Base-by-base conservation (phyloP, 2,797 vertebrate genomes). In the Chrysocyon brachyurus region DNA sequence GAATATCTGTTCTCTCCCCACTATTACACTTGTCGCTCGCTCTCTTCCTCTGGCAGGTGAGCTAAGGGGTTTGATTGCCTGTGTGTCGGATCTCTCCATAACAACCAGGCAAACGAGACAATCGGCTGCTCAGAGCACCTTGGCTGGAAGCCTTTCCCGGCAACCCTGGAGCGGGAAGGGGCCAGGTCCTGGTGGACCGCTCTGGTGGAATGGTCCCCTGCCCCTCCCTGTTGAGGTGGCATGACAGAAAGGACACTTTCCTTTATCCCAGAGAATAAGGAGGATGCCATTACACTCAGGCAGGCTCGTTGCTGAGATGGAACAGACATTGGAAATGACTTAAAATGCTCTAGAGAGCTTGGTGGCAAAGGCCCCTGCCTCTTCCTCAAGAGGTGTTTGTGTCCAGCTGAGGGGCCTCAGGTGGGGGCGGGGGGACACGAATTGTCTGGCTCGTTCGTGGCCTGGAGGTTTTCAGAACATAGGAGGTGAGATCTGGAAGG, bases 61-160 rank as follows among this genome's bases (percentile, higher is more conserved):
- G 94, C 90, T 89, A 33, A 77, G 85, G 84, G 95, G 92, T 93
- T 94, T 98, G 96, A 97, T 91, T 87, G 97, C 86, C 82, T 49
- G 78, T 46, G 82, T 95, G 94, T 81, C 52, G 4, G 46, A 28
- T 92, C 72, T 78, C 73, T 96, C 90, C 46, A 28, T 95, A 96
- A 94, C 92, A 97, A 78, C 92, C 59, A 31, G 82, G 96, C 57
- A 33, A 57, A 94, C 0, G 73, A 97, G 93, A 96, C 59, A 33
- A 57, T 94, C 24, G 9, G 91, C 85, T 79, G 57, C 64, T 93
- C 57, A 2, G 21, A 90, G 96, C n/a, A 22, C n/a, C 57, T 82
- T 63, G 83, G 33, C 66, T 28, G 64, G 64, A 70, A 92, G 49
- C 17, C 0, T 54, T 93, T 92, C 52, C 64, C 24, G 22, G 78